Base-by-base conservation (phyloP, 2,797 vertebrate genomes). In the Crax fasciolata region DNA sequence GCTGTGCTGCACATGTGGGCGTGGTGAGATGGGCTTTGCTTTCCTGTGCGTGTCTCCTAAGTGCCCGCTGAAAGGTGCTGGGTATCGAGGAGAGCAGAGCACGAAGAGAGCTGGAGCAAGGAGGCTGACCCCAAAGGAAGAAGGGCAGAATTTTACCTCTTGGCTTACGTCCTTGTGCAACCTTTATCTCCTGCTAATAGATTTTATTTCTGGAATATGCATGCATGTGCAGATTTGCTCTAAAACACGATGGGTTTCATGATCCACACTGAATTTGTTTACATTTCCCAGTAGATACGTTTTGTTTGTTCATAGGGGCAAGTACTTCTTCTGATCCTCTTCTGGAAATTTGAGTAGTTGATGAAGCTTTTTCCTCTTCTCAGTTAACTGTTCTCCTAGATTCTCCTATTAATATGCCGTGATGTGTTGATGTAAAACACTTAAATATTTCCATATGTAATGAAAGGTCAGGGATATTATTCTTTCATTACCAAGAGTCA, bases 361-460 rank as follows among this genome's bases (percentile, higher is more conserved):
- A 80, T 96, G 88, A 93, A 91, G 91, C 80, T 94, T 93, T 91
- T 94, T 88, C 63, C 51, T 91, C 88, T 52, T 94, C 94, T 94
- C 25, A 1, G 66, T 84, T 96, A 95, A 93, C 89, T 78, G 13
- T 95, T 96, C 90, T 59, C 70, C 58, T 71, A 68, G 95, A 89
- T 94, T 95, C 81, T 97, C 87, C 87, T 91, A 90, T 93, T 97
- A 95, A 93, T 89, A 92, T 73, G 68, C 94, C 9, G 38, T 90
- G 89, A 96, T 93, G 86, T 94, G 89, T 92, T 95, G 94, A 94
- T 95, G 87, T 96, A 89, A 96, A 97, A 95, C 90, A 93, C 95
- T 97, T 96, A 96, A 96, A 96, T 97, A 96, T 96, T 96, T 96
- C 93, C 94, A 94, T 95, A 93, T 95, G 90, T 95, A 95, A 95